Percentiles rank a stretch among this genome's conserved stretches.
phyloP scores from a whole-genome alignment of 1,140 invertebrate species.

The Drosophila miranda region DNA sequence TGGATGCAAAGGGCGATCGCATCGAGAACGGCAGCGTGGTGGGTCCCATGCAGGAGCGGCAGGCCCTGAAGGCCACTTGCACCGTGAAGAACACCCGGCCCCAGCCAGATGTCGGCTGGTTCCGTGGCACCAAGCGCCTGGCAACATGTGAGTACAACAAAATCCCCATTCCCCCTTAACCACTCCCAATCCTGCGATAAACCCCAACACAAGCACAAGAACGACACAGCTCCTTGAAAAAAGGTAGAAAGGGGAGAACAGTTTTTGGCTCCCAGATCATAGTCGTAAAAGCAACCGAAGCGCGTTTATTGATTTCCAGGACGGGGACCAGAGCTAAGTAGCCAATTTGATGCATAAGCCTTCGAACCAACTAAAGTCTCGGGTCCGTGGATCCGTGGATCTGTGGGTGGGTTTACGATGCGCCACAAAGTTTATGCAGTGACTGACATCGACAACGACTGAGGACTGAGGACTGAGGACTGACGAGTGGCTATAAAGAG shows the following conservation, averaged over 20 bases:
- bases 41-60: conserved; percentile 79
- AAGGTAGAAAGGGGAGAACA: conserved; percentile 38
- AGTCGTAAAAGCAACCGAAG: conserved; percentile 61
- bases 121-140: conserved; percentile 67
- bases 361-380: conserved; percentile 7
- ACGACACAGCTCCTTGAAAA: conserved; percentile 10
- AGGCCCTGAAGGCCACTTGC: conserved; percentile 71
- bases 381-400: conserved; percentile 3
- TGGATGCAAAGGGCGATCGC: conserved; percentile 78
- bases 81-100: conserved; percentile 76
- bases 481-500: conserved; percentile 14
- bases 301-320: conserved; percentile 62
- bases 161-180: not conserved
- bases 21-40: conserved; percentile 73
- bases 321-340: conserved; percentile 30
- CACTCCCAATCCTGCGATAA: no score
- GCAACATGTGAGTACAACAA: conserved; percentile 73
- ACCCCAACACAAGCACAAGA: not conserved
- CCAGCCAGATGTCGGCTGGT: conserved; percentile 78
- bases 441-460: conserved; percentile 27
- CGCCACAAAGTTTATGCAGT: conserved; percentile 64
- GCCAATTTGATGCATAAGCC: conserved; percentile 50
- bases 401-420: conserved; percentile 47
- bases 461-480: not conserved
- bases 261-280: conserved; percentile 11